A percentile compares a stretch with the other conserved stretches of the same genome.
phyloP scores from a whole-genome alignment of 2,888 invertebrate species.

The Rhagophthalmus giganteus region DNA sequence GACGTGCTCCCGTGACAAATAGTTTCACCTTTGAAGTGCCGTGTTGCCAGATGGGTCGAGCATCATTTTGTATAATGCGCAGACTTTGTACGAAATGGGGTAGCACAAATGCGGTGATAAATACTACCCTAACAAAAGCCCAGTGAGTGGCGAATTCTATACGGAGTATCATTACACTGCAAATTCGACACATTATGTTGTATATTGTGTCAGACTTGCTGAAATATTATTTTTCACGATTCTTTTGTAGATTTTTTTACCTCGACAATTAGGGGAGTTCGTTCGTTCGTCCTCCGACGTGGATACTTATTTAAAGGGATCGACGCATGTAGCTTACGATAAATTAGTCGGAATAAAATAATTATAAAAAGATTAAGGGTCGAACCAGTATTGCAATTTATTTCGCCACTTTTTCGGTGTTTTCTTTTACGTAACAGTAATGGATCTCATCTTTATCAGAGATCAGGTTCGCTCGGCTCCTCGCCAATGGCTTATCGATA shows the following conservation, averaged over 20 bases:
- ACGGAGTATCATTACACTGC: constrained; percentile 47
- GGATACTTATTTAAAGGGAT: constrained; percentile 35
- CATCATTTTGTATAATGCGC: constrained; percentile 13
- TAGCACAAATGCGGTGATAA: constrained; percentile 52
- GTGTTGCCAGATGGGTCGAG: constrained; percentile 15
- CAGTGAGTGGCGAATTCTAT: constrained; percentile 45
- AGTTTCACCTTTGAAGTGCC: constrained; percentile 12
- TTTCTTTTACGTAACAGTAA: constrained; percentile 26
- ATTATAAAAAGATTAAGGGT: constrained; percentile 25
- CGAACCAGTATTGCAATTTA: constrained; percentile 18
- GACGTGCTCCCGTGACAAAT: constrained; percentile 5
- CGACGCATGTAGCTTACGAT: constrained; percentile 29
- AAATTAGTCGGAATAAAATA: constrained; percentile 11
- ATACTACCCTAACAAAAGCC: constrained; percentile 45
- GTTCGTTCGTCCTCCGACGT: too few relatives aligned
- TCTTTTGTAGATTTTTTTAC: constrained; percentile 23
- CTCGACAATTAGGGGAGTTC: constrained; percentile 35
- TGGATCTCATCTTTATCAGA: constrained; percentile 33
- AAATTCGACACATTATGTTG: constrained; percentile 48
- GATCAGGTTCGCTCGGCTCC: constrained; percentile 25
- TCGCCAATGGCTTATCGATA: constrained; percentile 29
- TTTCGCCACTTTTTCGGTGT: constrained; percentile 18
- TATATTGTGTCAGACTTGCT: constrained; percentile 41
- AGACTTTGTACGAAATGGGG: constrained; percentile 43
- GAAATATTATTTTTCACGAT: constrained; percentile 40